Evolutionary conservation across 1,140 invertebrate species (phyloP).

Genomic region (Tetramorium parvispinum): DNA sequence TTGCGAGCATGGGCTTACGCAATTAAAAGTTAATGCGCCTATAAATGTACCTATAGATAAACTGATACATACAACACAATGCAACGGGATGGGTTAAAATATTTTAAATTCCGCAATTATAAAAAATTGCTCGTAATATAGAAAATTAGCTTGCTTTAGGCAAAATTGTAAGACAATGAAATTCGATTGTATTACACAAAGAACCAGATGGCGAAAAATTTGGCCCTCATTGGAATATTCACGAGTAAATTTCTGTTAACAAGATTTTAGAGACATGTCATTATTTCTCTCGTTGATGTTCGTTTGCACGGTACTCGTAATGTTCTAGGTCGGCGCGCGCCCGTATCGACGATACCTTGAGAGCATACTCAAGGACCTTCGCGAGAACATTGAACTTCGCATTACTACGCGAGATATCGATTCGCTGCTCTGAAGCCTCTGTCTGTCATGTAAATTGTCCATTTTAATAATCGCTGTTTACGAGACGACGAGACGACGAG

Average conservation of each 20-base stretch:
- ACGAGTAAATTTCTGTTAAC: not conserved
- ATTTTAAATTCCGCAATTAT: not conserved
- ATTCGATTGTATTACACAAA: not conserved
- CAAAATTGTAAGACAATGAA: not conserved
- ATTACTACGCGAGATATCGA: conserved; percentile 39
- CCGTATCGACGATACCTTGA: conserved; percentile 49
- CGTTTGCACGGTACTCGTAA: not conserved
- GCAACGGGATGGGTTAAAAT: too few relatives aligned
- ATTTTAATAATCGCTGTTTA: not conserved
- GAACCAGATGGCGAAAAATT: not conserved
- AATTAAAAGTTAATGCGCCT: conserved; percentile 1
- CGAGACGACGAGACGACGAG: not conserved
- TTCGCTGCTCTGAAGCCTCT: not conserved
- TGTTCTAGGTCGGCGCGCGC: conserved; percentile 15
- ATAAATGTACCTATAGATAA: not conserved
- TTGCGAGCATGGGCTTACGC: not conserved
- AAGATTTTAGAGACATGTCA: not conserved
- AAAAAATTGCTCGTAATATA: not conserved
- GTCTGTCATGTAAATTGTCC: not conserved
- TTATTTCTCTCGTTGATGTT: not conserved
- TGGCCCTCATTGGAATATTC: not conserved
- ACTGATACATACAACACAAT: not conserved
- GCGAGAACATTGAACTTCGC: conserved; percentile 59
- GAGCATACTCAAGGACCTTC: conserved; percentile 35
- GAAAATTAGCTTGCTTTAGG: not conserved